Base-by-base conservation (phyloP, 2,888 invertebrate species). In the Oligia strigilis region DNA sequence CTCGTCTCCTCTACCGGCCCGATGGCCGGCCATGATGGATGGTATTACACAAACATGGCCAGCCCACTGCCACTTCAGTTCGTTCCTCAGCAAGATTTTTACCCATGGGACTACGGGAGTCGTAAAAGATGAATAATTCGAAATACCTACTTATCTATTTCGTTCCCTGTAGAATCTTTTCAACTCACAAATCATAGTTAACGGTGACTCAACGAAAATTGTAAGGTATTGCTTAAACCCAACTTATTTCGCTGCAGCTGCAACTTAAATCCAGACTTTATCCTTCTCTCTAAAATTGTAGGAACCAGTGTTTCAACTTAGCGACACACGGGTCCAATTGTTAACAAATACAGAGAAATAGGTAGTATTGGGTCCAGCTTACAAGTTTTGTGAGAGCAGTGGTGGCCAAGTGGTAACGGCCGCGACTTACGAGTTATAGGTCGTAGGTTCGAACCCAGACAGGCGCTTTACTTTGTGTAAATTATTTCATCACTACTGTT, bases 241-340 rank as follows among this genome's bases (percentile, higher is more conserved):
- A 89, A 88, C 88, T 92, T 91, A 90, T 92, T 92, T 92, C 14
- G 60, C 55, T 81, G 72, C 87, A 85, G 84, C 77, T 90, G 87
- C 87, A 85, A 88, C 84, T 92, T 90, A 87, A 89, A 91, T 88
- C 88, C 87, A 4, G 80, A 80, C 75, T 90, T 87, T 91, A 90
- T 87, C 87, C 71, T 70, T n/a, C 52, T 23, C 55, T 64, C 52
- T 80, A 66, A 60, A 87, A 72, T 77, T 75, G 43, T 36, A 72
- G 52, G 36, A 43, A 52, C 29, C 13, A 36, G 40, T 64, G 72
- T 80, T 84, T 52, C 72, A 77, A 79, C 77, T 72, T 55, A 55
- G 52, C 60, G 60, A 74, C 58, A 75, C n/a, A 72, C 62, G 17
- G 49, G 46, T 72, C 9, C 36, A 72, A 81, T 70, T 65, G 29